Conservation (phyloP, 2,797 vertebrate species). For the Lycodopsis pacificus region DNA sequence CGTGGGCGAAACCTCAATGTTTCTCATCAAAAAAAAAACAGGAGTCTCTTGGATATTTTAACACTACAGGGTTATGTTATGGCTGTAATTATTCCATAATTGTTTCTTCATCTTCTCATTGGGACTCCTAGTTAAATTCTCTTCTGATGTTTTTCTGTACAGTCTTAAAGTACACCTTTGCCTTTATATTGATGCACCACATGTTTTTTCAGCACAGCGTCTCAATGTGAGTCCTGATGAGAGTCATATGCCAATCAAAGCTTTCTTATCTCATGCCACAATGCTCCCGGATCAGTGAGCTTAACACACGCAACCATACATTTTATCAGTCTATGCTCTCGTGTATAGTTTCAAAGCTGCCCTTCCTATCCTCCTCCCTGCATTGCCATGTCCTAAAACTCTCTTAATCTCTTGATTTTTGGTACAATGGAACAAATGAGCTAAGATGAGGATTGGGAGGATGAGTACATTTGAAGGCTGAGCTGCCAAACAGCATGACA, state of each 20-base stretch:
- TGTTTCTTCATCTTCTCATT: slow-evolving; percentile 34
- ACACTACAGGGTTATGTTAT: slow-evolving; percentile 28
- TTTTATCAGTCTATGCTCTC: neutral
- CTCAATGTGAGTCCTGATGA: neutral
- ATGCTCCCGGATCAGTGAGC: neutral
- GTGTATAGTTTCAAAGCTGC: neutral
- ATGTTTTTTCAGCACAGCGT: slow-evolving; percentile 11
- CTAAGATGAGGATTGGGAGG: slow-evolving; percentile 10
- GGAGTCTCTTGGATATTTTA: slow-evolving; percentile 32
- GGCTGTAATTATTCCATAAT: slow-evolving; percentile 36
- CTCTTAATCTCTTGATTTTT: neutral
- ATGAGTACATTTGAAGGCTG: slow-evolving; percentile 17
- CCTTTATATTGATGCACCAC: neutral
- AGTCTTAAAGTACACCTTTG: neutral
- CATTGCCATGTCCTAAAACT: neutral
- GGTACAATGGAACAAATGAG: neutral
- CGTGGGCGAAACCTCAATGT: slow-evolving; percentile 14
- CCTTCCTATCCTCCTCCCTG: neutral
- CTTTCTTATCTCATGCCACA: slow-evolving; percentile 1
- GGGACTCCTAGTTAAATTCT: slow-evolving; percentile 11
- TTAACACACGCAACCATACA: neutral
- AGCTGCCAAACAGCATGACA: slow-evolving; percentile 15
- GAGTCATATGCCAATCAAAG: neutral
- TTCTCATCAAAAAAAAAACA: slow-evolving; percentile 13
- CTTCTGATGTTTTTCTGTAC: slow-evolving; percentile 1